These are phyloP conservation scores for Phalacrocorax aristotelis DNA, from an alignment of 2,113 vertebrate genomes.

Conservation along the genomic window DNA sequence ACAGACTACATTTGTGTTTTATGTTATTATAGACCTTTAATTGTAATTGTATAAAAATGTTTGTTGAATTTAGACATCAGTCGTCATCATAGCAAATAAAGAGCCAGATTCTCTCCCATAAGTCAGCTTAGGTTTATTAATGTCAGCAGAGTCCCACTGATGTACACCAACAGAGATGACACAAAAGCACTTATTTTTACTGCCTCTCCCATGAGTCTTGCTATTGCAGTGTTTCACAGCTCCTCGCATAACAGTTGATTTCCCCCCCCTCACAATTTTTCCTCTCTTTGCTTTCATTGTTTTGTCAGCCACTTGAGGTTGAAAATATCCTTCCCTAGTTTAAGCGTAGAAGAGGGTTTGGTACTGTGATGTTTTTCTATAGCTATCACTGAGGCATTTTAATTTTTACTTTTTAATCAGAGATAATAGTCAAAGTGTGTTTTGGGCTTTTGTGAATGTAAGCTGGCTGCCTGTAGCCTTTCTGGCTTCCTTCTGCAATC, in stretches of 20 bases:
- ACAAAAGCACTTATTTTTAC: constrained; percentile 29
- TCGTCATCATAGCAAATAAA: background rate
- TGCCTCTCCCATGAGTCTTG: background rate
- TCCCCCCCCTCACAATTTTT: background rate
- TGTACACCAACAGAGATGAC: background rate
- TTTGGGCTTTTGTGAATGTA: background rate
- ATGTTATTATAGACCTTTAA: constrained; percentile 2
- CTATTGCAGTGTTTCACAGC: background rate
- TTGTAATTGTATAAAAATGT: background rate
- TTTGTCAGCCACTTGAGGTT: background rate
- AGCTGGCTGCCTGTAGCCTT: background rate
- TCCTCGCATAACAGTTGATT: background rate
- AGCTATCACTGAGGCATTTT: constrained; percentile 13
- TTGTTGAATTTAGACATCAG: background rate
- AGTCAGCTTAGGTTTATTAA: constrained; percentile 17
- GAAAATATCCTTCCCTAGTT: background rate
- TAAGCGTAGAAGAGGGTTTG: constrained; percentile 14
- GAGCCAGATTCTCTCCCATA: background rate
- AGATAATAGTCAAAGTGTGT: background rate
- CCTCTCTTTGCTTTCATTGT: background rate
- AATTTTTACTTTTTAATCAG: constrained; percentile 24
- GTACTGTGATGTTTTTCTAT: background rate
- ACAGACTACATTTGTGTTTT: background rate
- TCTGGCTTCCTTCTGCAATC: background rate
- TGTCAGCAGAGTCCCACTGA: background rate